Conservation (phyloP, 2,113 vertebrate species). For the Apeltes quadracus region DNA sequence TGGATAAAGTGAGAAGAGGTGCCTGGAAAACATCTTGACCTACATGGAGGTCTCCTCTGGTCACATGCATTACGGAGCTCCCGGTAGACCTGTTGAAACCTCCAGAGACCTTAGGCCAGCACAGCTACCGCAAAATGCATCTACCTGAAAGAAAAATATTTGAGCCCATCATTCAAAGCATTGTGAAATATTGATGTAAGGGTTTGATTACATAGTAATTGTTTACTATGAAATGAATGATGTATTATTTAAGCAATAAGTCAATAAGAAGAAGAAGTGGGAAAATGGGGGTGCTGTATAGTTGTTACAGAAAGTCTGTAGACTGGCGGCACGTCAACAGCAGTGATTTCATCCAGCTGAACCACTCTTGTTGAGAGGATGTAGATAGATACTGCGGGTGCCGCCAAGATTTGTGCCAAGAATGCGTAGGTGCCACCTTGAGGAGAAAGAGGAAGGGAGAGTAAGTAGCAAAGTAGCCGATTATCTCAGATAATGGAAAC, state of each 20-base stretch:
- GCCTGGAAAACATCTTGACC: slow-evolving; percentile 53
- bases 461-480: too few relatives aligned
- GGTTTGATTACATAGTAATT: not conserved
- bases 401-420: slow-evolving; percentile 6
- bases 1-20: slow-evolving; percentile 56
- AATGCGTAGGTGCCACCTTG: not conserved
- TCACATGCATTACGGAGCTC: slow-evolving; percentile 54
- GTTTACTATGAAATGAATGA: not conserved
- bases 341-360: not conserved
- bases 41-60: slow-evolving; percentile 59
- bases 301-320: slow-evolving; percentile 15
- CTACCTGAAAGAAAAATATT: not conserved
- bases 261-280: not conserved
- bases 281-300: not conserved
- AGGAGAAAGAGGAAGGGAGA: not conserved
- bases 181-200: not conserved
- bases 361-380: slow-evolving; percentile 6
- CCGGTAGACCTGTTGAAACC: slow-evolving; percentile 32
- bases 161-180: not conserved
- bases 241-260: not conserved
- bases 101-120: slow-evolving; percentile 22
- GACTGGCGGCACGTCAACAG: slow-evolving; percentile 13
- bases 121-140: not conserved
- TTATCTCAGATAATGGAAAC: not conserved
- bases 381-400: not conserved